Evolutionary conservation across 2,797 vertebrate genomes (phyloP).

Genomic region (Fundulus diaphanus): DNA sequence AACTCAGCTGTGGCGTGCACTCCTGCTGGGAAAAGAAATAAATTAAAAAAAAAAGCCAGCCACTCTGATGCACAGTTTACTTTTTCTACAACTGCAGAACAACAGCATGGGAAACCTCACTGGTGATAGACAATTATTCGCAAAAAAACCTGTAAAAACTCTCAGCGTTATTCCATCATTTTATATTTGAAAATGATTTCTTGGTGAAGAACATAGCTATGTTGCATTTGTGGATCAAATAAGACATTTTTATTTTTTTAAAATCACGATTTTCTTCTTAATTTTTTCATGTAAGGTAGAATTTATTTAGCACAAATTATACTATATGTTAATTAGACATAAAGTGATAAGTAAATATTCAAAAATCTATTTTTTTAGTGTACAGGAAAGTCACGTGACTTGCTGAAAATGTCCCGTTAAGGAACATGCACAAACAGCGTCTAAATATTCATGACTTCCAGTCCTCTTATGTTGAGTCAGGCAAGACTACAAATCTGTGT

Average conservation of each 20-base stretch:
- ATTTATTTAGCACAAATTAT: neutral
- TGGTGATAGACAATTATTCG: neutral
- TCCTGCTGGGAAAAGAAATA: neutral
- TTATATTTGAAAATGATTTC: neutral
- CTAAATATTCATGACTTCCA: too few species aligned
- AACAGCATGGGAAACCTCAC: neutral
- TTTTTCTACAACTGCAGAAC: neutral
- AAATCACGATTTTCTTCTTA: neutral
- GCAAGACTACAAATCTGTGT: too few species aligned
- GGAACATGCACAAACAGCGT: too few species aligned
- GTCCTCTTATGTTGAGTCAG: too few species aligned
- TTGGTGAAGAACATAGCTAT: neutral
- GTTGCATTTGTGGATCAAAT: neutral
- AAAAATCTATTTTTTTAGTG: too few species aligned
- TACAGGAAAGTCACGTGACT: too few species aligned
- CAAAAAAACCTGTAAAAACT: neutral
- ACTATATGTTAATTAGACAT: too few species aligned
- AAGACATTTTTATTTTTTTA: neutral
- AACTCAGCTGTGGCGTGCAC: conserved; percentile 4
- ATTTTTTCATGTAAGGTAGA: neutral
- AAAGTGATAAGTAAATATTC: too few species aligned
- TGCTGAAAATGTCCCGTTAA: too few species aligned
- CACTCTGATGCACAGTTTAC: neutral
- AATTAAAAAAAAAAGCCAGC: neutral
- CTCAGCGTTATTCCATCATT: neutral